Percentiles rank a stretch among this genome's conserved stretches.
Evolutionary conservation across 2,113 vertebrate genomes (phyloP).

Genomic region (Synchiropus splendidus): DNA sequence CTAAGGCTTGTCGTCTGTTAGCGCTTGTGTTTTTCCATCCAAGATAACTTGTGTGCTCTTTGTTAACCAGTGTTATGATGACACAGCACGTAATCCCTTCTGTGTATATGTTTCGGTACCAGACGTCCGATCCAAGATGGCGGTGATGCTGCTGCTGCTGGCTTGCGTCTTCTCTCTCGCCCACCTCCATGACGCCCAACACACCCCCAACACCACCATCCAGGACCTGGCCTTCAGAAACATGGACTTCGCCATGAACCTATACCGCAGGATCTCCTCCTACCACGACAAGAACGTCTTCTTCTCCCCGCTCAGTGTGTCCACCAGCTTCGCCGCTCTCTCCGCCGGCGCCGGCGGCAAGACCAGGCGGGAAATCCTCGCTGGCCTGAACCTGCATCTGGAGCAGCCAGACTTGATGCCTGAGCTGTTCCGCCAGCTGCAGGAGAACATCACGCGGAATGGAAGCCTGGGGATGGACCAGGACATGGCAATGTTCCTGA

Average conservation of each 20-base stretch:
- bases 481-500: slow-evolving; percentile 71
- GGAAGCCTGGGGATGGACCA: slow-evolving; percentile 63
- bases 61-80: no score
- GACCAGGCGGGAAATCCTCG: slow-evolving; percentile 68
- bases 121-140: slow-evolving; percentile 22
- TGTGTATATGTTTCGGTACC: no score
- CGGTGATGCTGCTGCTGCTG: slow-evolving; percentile 31
- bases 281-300: slow-evolving; percentile 79
- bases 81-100: no score
- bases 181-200: slow-evolving; percentile 12
- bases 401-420: slow-evolving; percentile 59
- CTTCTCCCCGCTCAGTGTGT: slow-evolving; percentile 78
- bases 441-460: slow-evolving; percentile 65
- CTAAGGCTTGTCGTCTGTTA: no score
- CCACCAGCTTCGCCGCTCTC: slow-evolving; percentile 66
- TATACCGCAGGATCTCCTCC: slow-evolving; percentile 77
- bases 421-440: slow-evolving; percentile 68
- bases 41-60: no score
- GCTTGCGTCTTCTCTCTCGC: slow-evolving; percentile 27
- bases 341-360: slow-evolving; percentile 65
- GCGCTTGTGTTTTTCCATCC: no score
- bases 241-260: slow-evolving; percentile 79
- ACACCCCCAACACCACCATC: slow-evolving; percentile 28
- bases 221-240: slow-evolving; percentile 72
- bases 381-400: slow-evolving; percentile 63